Evolutionary conservation across 2,113 vertebrate genomes (phyloP), one percentile per base, ranked within the genome.

Genomic region (Progne subis): DNA sequence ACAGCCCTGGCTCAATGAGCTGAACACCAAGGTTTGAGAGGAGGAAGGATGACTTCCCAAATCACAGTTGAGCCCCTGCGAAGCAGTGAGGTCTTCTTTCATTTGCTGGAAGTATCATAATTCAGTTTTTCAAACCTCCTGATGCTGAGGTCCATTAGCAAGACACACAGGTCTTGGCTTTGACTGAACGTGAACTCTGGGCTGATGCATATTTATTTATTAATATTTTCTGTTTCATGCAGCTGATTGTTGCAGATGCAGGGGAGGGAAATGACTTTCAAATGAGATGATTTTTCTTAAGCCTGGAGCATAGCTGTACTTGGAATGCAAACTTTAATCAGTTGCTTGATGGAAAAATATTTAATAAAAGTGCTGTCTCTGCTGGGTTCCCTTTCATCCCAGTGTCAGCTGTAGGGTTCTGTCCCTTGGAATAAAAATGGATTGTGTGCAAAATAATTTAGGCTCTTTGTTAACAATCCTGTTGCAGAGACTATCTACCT

Each of bases 231-330:
- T 90, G 0, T 70, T 87, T 82, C 10, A 5, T 85, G 50, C 53
- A 67, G 49, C 63, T 85, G 78, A 82, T 82, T 94, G 90, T 92
- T 84, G 84, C 85, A 92, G 75, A 80, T 92, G 70, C 46, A 92
- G 26, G 7, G 43, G 37, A 94, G 75, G 63, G 71, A 93, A 97
- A 92, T 74, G 44, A 89, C 82, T 97, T 97, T 91, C 84, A 97
- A 92, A 95, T 95, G 43, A 96, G 92, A 82, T 89, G 47, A 71
- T 95, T 91, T 93, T 87, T 95, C 65, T 57, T 76, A 94, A 91
- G 70, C 63, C 81, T 92, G 43, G 37, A 89, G 84, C 70, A n/a
- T 89, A 65, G 46, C 70, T 94, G 56, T 39, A 44, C 46, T 87
- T 64, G 50, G 39, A 92, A 91, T 85, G 68, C 46, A 65, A 89